Base-by-base conservation (phyloP, 2,113 vertebrate species). In the Lynx canadensis region DNA sequence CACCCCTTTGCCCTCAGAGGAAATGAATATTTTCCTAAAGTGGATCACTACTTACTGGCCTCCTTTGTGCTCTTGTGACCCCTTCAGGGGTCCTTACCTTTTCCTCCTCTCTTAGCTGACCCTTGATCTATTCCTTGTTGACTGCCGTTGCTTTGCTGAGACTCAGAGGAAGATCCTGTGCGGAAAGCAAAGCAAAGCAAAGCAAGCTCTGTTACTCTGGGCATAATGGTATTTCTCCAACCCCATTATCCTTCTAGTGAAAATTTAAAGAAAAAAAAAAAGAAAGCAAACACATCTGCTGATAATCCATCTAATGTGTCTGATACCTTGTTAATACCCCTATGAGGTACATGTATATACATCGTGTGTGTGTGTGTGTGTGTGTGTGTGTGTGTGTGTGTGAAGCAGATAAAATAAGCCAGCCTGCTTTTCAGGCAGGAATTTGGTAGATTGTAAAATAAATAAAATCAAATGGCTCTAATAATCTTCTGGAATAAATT, bases 401-500 rank as follows among this genome's bases (percentile, higher is more conserved):
- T 55, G 18, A 60, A 73, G 78, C 29, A 91, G 45, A 95, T 66
- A 55, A 71, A 81, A 94, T 82, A 78, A 96, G 14, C 41, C 69
- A 76, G 50, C 1, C 63, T 91, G 36, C 65, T 85, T 93, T 69
- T 84, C 14, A 65, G 57, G 48, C 48, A 80, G 41, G 48, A 73
- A 13, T 80, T 65, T 31, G 23, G 69, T 83, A 94, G 48, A 38
- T 89, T 81, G 23, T 92, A 80, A 95, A 92, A 97, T 97, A 94
- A 94, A 94, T 95, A 91, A 88, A 97, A 92, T 81, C 18, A 91
- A 94, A 63, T 60, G 85, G 76, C 57, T 94, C 87, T 85, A 94
- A 71, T 92, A 91, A 91, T 97, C 80, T 96, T 74, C 91, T 82
- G 89, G 73, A 97, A 93, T 92, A 95, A 83, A 96, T 65, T 82